Base-by-base conservation (phyloP, 2,113 vertebrate species). In the Leucopsar rothschildi region DNA sequence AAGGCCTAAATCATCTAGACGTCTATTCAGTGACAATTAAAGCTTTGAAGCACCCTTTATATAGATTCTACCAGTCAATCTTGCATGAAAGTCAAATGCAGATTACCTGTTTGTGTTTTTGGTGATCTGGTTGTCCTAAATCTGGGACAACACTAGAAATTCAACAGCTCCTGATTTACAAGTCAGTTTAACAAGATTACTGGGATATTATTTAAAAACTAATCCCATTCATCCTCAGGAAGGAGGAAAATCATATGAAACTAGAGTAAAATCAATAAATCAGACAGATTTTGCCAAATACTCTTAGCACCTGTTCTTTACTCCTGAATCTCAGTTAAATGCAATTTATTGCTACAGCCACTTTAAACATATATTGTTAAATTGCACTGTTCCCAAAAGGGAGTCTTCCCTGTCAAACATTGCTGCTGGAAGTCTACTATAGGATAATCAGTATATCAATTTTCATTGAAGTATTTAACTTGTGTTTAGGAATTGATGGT, bases 81-180 rank as follows among this genome's bases (percentile, higher is more conserved):
- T 88, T 37, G 14, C 93, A 53, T 93, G 52, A 90, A 97, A 93
- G 35, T 92, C 71, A 92, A 94, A 92, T 61, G 68, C 12, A 86
- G 70, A 89, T 93, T 93, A 20, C 10, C 6, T 60, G 24, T 77
- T 69, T 81, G n/a, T 86, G 15, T 10, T 80, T 87, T 91, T 70
- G 18, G 12, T 93, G 63, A 73, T 70, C 49, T 71, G 14, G 31
- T 85, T 70, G 13, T 21, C 53, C 33, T 86, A 45, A 47, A 22
- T 90, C 60, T 79, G 12, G 7, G 27, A 70, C 64, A 78, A 56
- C 11, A 21, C 28, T 57, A 76, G 27, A 88, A 78, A 77, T 90
- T 45, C 57, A 79, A 49, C 25, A 72, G 5, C 13, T 85, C 22
- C 15, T 73, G 11, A 63, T 79, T 71, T 93, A 28, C 33, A 63